A percentile compares a stretch with the other conserved stretches of the same genome.
Evolutionary conservation across 2,113 vertebrate genomes (phyloP).

Genomic region (Brachypodius melanocephalos): DNA sequence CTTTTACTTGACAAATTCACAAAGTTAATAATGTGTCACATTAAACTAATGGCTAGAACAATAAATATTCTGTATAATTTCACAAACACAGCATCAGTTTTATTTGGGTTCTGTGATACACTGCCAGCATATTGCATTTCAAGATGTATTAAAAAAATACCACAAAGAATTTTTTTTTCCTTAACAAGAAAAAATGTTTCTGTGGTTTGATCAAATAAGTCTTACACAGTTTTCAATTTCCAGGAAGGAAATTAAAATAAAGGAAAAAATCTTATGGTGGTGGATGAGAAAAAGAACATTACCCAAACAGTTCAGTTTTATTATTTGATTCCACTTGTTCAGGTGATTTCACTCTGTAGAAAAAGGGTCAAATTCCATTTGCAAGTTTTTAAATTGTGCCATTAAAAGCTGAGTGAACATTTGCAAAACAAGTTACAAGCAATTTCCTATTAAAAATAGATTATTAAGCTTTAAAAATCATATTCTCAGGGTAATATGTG

Average conservation of each 20-base stretch:
- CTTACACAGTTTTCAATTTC: conserved; percentile 30
- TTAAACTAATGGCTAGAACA: conserved; percentile 15
- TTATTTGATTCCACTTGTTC: conserved; percentile 15
- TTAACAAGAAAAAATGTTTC: conserved; percentile 18
- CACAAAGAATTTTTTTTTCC: not conserved
- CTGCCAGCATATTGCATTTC: not conserved
- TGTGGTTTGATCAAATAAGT: conserved; percentile 19
- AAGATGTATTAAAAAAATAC: not conserved
- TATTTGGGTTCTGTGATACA: not conserved
- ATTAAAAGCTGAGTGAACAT: conserved; percentile 37
- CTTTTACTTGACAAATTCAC: not conserved
- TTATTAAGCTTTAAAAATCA: conserved; percentile 38
- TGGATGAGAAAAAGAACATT: not conserved
- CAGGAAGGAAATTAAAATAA: conserved; percentile 46
- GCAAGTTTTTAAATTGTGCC: conserved; percentile 36
- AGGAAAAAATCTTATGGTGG: not conserved
- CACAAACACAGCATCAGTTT: not conserved
- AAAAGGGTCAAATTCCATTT: conserved; percentile 45
- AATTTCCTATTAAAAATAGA: conserved; percentile 39
- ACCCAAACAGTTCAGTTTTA: conserved; percentile 9
- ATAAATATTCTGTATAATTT: conserved; percentile 23
- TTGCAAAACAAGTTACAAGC: conserved; percentile 39
- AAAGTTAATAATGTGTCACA: conserved; percentile 35
- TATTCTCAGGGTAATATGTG: not conserved
- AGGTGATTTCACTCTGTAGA: not conserved